Evolutionary conservation across 1,140 invertebrate species (phyloP).

Genomic region (Pseudoatta argentina): DNA sequence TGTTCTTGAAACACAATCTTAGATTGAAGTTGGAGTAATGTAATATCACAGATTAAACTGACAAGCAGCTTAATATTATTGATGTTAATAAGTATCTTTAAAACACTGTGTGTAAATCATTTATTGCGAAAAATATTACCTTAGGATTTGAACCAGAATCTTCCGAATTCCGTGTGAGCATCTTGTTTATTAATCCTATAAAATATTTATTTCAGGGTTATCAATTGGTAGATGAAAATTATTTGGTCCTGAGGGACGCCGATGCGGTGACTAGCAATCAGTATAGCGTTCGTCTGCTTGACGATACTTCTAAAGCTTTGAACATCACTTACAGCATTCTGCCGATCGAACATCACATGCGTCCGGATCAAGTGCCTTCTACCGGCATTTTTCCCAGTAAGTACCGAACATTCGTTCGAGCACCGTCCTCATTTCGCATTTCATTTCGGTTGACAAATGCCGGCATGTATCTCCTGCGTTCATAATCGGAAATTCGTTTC

Average conservation of each 20-base stretch:
- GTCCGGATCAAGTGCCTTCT: constrained; percentile 72
- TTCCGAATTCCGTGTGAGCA: too few species aligned
- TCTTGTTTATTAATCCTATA: too few species aligned
- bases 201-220: constrained; percentile 75
- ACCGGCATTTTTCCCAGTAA: constrained; percentile 81
- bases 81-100: too few species aligned
- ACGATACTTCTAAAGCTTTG: constrained; percentile 79
- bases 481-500: not conserved
- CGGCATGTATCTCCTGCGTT: not conserved
- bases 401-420: constrained; percentile 44
- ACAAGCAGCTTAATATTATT: too few species aligned
- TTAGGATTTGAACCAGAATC: too few species aligned
- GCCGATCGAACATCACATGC: constrained; percentile 75
- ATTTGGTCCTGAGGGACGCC: constrained; percentile 81
- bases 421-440: not conserved
- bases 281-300: constrained; percentile 79
- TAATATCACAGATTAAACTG: too few species aligned
- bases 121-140: too few species aligned
- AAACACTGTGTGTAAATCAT: too few species aligned
- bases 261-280: constrained; percentile 79
- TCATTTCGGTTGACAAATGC: not conserved
- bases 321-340: constrained; percentile 79
- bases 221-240: constrained; percentile 79
- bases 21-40: too few species aligned
- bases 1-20: too few species aligned